Base-by-base conservation (phyloP, 1,140 invertebrate genomes). In the Sinella curviseta region DNA sequence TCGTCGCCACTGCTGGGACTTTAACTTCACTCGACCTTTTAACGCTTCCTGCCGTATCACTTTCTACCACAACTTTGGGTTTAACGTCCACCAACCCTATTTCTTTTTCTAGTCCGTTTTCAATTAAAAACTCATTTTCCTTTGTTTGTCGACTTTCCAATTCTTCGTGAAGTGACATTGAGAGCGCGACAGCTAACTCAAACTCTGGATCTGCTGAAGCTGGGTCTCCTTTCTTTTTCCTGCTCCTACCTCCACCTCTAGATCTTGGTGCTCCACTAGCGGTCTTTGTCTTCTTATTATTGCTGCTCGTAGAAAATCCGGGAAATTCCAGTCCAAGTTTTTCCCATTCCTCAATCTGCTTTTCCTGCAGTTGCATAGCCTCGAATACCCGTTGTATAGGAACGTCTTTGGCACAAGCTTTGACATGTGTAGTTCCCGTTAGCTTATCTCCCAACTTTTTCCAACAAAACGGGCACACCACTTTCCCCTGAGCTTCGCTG, bases 141-240 rank as follows among this genome's bases (percentile, higher is more conserved):
- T 79, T 74, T 16, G 35, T 20, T 60, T 78, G 57, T 17, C 80
- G 12, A 8, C n/a, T 78, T 73, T 81, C 76, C 60, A 88, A 82
- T 35, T 85, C 85, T 83, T 89, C 87, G 33, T 88, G 86, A 17
- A 89, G 82, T 8, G 89, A 90, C 80, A 86, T 85, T 24, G 89
- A 89, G 77, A 89, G 83, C 24, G 88, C 89, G 67, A 89, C 78
- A 24, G 86, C 89, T 75, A 90, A 84, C 67, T 89, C 85, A 8
- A 89, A 78, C 79, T 88, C 86, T 17, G 85, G 77, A 85, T 89
- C 88, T 4, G 20, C 60, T 8, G 24, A 12, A 20, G 36, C 70
- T 17, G 34, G 16, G 30, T 60, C 14, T 14, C 24, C 3, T 28
- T 57, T 55, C 48, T 73, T 74, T 57, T 77, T 81, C 12, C n/a